Evolutionary conservation across 2,797 vertebrate genomes (phyloP).

Genomic region (Danionella dracula): DNA sequence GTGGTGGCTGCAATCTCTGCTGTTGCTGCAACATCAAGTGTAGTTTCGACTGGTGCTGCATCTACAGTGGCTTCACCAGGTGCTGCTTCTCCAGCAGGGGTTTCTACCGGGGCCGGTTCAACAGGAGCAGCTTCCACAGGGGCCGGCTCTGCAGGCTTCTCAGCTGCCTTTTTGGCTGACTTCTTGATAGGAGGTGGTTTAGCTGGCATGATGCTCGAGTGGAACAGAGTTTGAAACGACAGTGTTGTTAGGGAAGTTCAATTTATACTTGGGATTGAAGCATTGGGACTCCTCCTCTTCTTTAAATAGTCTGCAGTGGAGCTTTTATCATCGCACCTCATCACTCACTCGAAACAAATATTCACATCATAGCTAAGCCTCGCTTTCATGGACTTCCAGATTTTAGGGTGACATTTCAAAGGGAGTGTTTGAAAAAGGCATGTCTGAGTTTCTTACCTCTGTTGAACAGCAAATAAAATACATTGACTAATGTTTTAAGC

Average conservation of each 20-base stretch:
- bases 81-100: conserved; percentile 1
- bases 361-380: no score
- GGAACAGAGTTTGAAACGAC: not conserved
- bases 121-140: not conserved
- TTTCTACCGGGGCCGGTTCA: not conserved
- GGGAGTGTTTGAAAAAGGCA: no score
- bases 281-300: conserved; percentile 60
- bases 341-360: not conserved
- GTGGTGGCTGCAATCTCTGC: no score
- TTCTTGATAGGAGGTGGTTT: conserved; percentile 74
- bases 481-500: no score
- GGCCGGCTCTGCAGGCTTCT: conserved; percentile 9
- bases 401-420: no score
- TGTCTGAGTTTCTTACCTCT: no score
- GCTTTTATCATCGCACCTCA: conserved; percentile 4
- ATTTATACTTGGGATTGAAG: conserved; percentile 55
- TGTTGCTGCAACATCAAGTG: conserved; percentile 27
- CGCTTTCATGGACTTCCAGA: no score
- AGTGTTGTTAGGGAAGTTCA: conserved; percentile 32
- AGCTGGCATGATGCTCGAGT: conserved; percentile 63
- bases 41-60: conserved; percentile 19
- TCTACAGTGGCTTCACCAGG: not conserved
- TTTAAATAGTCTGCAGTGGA: conserved; percentile 37
- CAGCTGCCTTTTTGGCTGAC: conserved; percentile 55
- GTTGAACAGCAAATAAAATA: no score